Evolutionary conservation across 2,888 invertebrate genomes (phyloP).

Genomic region (Drosophila buzzatii): DNA sequence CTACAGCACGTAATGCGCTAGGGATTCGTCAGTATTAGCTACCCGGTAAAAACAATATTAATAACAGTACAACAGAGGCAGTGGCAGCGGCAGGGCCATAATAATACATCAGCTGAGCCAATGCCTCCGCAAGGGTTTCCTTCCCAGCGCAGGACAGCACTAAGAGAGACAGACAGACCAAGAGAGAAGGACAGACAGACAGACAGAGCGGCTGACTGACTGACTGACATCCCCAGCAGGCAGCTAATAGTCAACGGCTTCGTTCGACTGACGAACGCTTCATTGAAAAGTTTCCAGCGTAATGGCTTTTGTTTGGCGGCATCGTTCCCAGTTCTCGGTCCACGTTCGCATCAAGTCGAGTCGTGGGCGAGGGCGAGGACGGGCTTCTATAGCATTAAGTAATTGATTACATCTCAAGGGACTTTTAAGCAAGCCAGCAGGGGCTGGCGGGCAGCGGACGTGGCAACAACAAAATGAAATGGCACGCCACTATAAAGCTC

Average conservation of each 20-base stretch:
- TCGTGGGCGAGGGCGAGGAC: slow-evolving; percentile 10
- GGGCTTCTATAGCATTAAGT: slow-evolving; percentile 82
- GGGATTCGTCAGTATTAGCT: slow-evolving; percentile 82
- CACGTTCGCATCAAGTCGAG: neutral
- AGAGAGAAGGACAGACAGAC: slow-evolving; percentile 5
- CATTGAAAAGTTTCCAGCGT: slow-evolving; percentile 82
- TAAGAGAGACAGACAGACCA: slow-evolving; percentile 19
- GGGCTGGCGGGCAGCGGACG: slow-evolving; percentile 11
- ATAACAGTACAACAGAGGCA: slow-evolving; percentile 70
- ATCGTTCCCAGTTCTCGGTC: slow-evolving; percentile 17
- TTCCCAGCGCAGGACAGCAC: slow-evolving; percentile 20
- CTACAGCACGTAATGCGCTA: slow-evolving; percentile 80
- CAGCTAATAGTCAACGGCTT: slow-evolving; percentile 69
- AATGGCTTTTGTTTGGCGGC: slow-evolving; percentile 78
- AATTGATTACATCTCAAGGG: slow-evolving; percentile 85
- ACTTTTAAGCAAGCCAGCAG: slow-evolving; percentile 77
- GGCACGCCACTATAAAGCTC: slow-evolving; percentile 79
- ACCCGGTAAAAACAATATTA: slow-evolving; percentile 81
- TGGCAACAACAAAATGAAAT: slow-evolving; percentile 65
- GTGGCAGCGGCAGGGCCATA: slow-evolving; percentile 57
- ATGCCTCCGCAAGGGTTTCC: slow-evolving; percentile 69
- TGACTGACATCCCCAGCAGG: slow-evolving; percentile 64
- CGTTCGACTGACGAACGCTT: slow-evolving; percentile 75
- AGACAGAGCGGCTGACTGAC: slow-evolving; percentile 30
- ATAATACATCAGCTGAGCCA: slow-evolving; percentile 81